Base-by-base conservation (phyloP, 2,888 invertebrate species). In the Synergus gifuensis region DNA sequence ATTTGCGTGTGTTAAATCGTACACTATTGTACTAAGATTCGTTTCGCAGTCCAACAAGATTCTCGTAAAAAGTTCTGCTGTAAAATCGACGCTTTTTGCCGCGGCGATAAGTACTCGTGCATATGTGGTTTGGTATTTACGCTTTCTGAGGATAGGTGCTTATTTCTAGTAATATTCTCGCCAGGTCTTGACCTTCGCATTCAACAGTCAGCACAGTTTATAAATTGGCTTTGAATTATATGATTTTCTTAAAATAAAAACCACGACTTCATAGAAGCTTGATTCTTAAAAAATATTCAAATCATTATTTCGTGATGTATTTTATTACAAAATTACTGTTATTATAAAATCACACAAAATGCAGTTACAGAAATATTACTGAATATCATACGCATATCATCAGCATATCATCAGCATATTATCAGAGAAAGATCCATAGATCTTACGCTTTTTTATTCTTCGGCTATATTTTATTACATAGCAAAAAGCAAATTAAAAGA, bases 221-320 rank as follows among this genome's bases (percentile, higher is more conserved):
- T 64, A 40, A 64, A 64, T 40, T 64, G 36, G 36, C 64, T 64
- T 64, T 64, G 9, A 64, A 64, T 64, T 64, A 36, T 40, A 64
- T 40, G 14, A 40, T 16, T 64, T 64, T n/a, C n/a, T 9, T 9
- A 9, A 40, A 64, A 14, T 64, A 8, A 16, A 64, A 64, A 64
- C 1, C 9, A 64, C 40, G 16, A 36, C 40, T 64, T 14, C 4
- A 3, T 64, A 40, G 8, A 64, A 40, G 16, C 9, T 8, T 36
- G 16, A 8, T 2, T 36, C 8, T 64, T 8, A 16, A 40, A 64
- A 64, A 8, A 4, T 36, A 16, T 40, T 16, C 8, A 9, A 36
- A 64, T 36, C 8, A 36, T 36, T 64, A 8, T 16, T 64, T 64
- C 16, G 36, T 64, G n/a, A 40, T 14, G 16, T 36, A 40, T 64